These are phyloP conservation scores for Nyctibius grandis DNA, from an alignment of 2,797 vertebrate species.

Conservation along the genomic window DNA sequence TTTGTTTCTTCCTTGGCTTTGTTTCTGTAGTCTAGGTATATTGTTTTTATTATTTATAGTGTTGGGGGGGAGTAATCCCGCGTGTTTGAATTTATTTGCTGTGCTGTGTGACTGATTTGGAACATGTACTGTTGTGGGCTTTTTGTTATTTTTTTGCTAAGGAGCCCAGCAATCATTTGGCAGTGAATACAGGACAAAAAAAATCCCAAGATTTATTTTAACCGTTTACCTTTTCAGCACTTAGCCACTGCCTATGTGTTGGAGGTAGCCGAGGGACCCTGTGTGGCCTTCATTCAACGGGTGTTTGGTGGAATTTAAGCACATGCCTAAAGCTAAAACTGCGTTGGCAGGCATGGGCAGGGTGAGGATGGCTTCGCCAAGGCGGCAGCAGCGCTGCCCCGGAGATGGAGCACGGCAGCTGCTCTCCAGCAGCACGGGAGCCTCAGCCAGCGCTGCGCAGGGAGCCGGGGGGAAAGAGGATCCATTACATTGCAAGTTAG, in stretches of 20 bases:
- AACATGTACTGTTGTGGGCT: not conserved
- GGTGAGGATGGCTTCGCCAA: accelerated
- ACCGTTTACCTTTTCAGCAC: not conserved
- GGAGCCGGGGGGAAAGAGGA: constrained; percentile 28
- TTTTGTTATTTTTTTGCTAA: constrained; percentile 21
- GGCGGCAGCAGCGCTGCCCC: not conserved
- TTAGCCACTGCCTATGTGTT: not conserved
- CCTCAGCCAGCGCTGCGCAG: not conserved
- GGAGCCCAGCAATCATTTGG: not conserved
- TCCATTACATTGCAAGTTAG: constrained; percentile 37
- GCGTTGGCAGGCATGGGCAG: accelerated
- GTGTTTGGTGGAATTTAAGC: not conserved
- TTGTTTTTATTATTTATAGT: constrained; percentile 59
- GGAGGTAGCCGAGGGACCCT: not conserved
- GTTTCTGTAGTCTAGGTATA: constrained; percentile 8
- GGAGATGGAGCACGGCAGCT: constrained; percentile 45
- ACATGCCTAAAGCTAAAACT: not conserved
- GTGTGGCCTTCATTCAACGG: not conserved
- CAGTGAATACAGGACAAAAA: not conserved
- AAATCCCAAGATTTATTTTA: not conserved
- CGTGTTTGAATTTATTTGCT: constrained; percentile 51
- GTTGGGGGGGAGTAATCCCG: not conserved
- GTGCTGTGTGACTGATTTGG: constrained; percentile 34
- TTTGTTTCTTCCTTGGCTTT: not conserved
- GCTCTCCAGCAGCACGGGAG: not conserved